Conservation (phyloP, 2,797 vertebrate species). For the Bucorvus abyssinicus region DNA sequence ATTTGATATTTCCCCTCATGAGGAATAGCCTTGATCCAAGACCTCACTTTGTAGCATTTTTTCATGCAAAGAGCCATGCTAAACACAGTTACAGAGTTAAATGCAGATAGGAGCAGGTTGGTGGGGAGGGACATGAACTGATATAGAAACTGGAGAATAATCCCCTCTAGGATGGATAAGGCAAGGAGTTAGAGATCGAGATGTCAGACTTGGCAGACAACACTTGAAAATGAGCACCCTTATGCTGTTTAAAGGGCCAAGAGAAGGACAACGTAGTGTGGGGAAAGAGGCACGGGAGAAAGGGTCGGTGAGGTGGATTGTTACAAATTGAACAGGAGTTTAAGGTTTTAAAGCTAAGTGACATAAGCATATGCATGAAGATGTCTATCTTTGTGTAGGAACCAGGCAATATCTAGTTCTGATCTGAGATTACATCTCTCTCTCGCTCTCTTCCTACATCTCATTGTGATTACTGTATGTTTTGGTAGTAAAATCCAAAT, state of each 20-base stretch:
- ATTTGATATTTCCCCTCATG: background rate
- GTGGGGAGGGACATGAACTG: background rate
- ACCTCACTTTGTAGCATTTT: background rate
- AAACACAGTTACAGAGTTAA: background rate
- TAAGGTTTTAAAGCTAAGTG: background rate
- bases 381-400: background rate
- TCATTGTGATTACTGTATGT: background rate
- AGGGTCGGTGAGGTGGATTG: background rate
- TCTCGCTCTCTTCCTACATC: background rate
- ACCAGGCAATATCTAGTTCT: background rate
- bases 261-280: background rate
- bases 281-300: background rate
- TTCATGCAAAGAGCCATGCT: background rate
- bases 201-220: background rate
- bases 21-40: background rate
- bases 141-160: background rate
- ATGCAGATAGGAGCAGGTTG: background rate
- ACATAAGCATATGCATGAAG: fast-evolving
- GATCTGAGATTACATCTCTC: background rate
- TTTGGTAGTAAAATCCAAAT: background rate
- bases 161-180: background rate
- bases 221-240: background rate
- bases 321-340: background rate
- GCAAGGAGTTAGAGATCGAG: background rate
- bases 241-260: background rate